phyloP scores from a whole-genome alignment of 2,888 invertebrate genomes.

The Drosophila vallismaia region DNA sequence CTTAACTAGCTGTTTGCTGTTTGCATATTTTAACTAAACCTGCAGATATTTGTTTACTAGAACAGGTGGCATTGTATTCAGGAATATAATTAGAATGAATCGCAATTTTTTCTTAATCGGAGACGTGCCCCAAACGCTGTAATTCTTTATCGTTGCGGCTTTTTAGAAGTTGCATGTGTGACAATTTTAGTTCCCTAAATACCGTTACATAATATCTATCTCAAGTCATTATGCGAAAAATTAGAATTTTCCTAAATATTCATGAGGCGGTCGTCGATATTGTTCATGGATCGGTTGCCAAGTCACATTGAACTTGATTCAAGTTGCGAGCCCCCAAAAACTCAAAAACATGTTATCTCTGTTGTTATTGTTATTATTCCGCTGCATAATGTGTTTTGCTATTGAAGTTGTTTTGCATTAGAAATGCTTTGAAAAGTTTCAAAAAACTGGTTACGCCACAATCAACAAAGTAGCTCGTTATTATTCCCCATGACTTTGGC shows the following conservation, averaged over 20 bases:
- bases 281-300: constrained; percentile 37
- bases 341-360: constrained; percentile 29
- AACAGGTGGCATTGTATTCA: constrained; percentile 59
- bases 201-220: constrained; percentile 24
- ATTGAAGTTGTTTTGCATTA: constrained; percentile 43
- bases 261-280: constrained; percentile 34
- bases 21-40: constrained; percentile 53
- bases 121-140: constrained; percentile 10
- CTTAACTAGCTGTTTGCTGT: constrained; percentile 46
- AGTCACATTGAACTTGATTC: constrained; percentile 51
- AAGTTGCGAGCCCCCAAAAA: constrained; percentile 73
- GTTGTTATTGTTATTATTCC: constrained; percentile 38
- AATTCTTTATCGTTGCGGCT: constrained; percentile 16
- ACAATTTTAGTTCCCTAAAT: constrained; percentile 10
- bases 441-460: constrained; percentile 27
- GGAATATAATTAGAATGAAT: constrained; percentile 31
- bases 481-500: constrained; percentile 22
- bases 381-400: constrained; percentile 3
- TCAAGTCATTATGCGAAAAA: constrained; percentile 45
- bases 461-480: constrained; percentile 14
- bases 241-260: constrained; percentile 46
- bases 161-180: background rate
- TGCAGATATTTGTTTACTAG: constrained; percentile 59
- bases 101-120: constrained; percentile 14
- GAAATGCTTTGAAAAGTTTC: constrained; percentile 17